Percentiles rank a stretch among this genome's conserved stretches.
Conservation (phyloP, 2,113 vertebrate genomes). For the Pituophis catenifer region DNA sequence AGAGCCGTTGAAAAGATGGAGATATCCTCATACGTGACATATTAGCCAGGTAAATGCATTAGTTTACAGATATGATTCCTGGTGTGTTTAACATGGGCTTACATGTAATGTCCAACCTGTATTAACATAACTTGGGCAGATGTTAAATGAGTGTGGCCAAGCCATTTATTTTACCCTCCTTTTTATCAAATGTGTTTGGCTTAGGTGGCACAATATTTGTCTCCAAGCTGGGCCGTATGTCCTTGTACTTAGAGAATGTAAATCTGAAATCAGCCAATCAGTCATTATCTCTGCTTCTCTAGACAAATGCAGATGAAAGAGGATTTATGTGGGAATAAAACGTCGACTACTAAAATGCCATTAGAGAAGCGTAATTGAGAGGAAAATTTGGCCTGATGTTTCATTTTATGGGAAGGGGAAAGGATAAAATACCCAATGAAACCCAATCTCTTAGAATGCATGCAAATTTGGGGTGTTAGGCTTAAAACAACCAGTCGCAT, state of each 20-base stretch:
- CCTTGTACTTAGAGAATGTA: constrained; percentile 61
- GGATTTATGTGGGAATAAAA: constrained; percentile 50
- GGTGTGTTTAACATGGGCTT: constrained; percentile 48
- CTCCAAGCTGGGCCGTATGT: constrained; percentile 64
- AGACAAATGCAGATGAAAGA: constrained; percentile 42
- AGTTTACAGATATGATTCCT: constrained; percentile 41
- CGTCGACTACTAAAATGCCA: constrained; percentile 38
- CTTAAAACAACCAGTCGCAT: background rate
- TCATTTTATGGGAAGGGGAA: background rate
- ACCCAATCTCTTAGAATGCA: background rate
- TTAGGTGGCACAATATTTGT: constrained; percentile 48
- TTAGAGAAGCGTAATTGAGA: constrained; percentile 11
- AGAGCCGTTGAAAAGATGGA: background rate
- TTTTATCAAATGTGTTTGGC: constrained; percentile 66
- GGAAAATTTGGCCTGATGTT: constrained; percentile 20
- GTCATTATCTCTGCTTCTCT: constrained; percentile 37
- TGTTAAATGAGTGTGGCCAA: constrained; percentile 68
- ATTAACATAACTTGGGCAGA: constrained; percentile 71
- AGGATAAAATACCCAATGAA: constrained; percentile 2
- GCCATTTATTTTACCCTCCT: constrained; percentile 69
- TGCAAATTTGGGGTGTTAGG: background rate
- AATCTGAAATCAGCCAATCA: constrained; percentile 58
- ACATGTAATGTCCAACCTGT: constrained; percentile 56
- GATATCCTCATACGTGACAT: constrained; percentile 43
- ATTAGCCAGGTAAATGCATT: constrained; percentile 57